Evolutionary conservation across 1,140 invertebrate species (phyloP), one percentile per base, ranked within the genome.

Genomic region (Drosophila sechellia): DNA sequence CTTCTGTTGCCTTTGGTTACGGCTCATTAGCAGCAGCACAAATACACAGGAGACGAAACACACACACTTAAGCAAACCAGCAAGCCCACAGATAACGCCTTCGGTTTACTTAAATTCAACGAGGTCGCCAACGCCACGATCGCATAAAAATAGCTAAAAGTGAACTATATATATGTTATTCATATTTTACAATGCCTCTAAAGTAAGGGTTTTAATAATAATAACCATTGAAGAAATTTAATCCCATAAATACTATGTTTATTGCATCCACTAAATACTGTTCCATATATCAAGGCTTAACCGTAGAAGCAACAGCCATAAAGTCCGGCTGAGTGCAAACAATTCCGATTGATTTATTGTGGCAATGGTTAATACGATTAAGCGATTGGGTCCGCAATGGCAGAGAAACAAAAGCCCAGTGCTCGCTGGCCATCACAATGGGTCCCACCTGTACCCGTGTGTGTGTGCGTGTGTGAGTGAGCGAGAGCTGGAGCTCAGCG

Each of bases 1-100:
- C 56, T 63, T 53, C 71, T 76, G 72, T 78, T 79, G 48, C 73
- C 70, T 56, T 83, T 89, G 65, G 61, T 70, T 83, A 83, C 76
- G 72, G 66, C 61, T 87, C 80, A 87, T 86, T 77, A 87, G 74
- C 81, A 74, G 54, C 71, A 63, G 52, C 35, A 34, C 54, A 56
- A 37, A 64, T 22, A 22, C 35, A 50, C 35, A 40, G 22, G 37
- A 3, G 1, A 17, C 11, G 17, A 37, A 10, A 13, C 6, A 12
- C 17, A 53, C 22, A 12, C 11, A 27, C 42, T 10, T 11, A 6
- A 15, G 5, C 39, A 15, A 15, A 13, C 12, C 39, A 45, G 20
- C 17, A 31, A 31, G 0, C 31, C 6, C 31, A 22, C 31, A 52
- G 48, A 49, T 66, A 58, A 56, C 54, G 55, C 56, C 55, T 37